These are phyloP conservation scores for Nibea coibor DNA, from an alignment of 2,113 vertebrate species.

Conservation along the genomic window DNA sequence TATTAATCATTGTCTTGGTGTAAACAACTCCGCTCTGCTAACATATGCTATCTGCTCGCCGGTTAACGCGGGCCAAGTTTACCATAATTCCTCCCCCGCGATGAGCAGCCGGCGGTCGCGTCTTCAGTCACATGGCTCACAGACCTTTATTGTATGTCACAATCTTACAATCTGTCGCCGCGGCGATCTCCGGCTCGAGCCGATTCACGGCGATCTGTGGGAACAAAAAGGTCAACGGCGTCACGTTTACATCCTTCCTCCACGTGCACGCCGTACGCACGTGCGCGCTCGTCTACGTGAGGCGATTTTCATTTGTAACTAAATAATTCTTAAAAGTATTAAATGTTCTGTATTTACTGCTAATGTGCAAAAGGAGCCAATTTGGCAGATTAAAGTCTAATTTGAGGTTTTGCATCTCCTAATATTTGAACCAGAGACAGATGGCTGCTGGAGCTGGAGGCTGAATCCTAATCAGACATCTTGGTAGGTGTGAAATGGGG, in stretches of 20 bases:
- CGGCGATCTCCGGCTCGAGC: slow-evolving; percentile 91
- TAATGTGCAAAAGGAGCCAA: slow-evolving; percentile 76
- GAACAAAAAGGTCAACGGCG: slow-evolving; percentile 27
- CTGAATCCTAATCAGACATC: slow-evolving; percentile 81
- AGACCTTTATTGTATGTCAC: slow-evolving; percentile 94
- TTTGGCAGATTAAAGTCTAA: slow-evolving; percentile 76
- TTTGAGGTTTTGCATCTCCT: slow-evolving; percentile 71
- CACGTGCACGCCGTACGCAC: not conserved
- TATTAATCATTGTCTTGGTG: not conserved
- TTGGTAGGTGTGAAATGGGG: slow-evolving; percentile 84
- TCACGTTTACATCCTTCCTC: not conserved
- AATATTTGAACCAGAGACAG: slow-evolving; percentile 82
- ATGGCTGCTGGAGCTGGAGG: slow-evolving; percentile 74
- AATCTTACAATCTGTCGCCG: slow-evolving; percentile 85
- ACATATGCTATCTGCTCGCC: slow-evolving; percentile 21
- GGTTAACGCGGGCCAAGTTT: slow-evolving; percentile 22
- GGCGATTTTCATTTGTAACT: slow-evolving; percentile 44
- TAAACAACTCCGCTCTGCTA: slow-evolving; percentile 26
- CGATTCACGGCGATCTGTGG: slow-evolving; percentile 88
- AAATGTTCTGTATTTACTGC: slow-evolving; percentile 62
- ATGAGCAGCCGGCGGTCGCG: not conserved
- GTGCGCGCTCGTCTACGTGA: not conserved
- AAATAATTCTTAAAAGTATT: slow-evolving; percentile 63
- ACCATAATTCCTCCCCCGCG: not conserved
- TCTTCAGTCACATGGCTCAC: slow-evolving; percentile 73